Conservation (phyloP, 2,797 vertebrate species). For the Gymnopithys bicolor region DNA sequence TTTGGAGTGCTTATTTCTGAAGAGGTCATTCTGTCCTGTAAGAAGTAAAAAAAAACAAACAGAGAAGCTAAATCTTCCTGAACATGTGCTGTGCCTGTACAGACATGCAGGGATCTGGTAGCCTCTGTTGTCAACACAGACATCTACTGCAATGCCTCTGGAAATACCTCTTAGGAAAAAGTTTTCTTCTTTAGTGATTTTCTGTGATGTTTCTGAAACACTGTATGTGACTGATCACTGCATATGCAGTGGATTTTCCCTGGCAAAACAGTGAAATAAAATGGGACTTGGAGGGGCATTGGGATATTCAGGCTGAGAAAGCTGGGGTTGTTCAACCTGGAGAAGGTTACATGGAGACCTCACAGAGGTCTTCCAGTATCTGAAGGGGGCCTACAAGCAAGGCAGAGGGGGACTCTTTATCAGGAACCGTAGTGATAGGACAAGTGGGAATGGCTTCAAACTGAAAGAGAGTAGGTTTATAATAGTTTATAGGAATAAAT, state of each 20-base stretch:
- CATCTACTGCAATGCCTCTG: not conserved
- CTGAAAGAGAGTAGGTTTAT: not conserved
- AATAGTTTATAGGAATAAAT: not conserved
- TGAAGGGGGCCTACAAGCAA: not conserved
- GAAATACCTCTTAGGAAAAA: constrained; percentile 15
- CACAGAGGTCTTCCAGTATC: not conserved
- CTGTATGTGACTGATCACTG: not conserved
- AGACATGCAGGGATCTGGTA: not conserved
- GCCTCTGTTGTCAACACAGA: rapidly evolving
- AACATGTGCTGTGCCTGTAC: not conserved
- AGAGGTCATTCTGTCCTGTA: not conserved
- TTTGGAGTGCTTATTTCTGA: constrained; percentile 19
- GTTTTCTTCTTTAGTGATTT: not conserved
- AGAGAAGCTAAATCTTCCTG: not conserved
- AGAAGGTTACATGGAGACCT: not conserved
- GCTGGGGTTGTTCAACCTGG: rapidly evolving
- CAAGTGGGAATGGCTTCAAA: not conserved
- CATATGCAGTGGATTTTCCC: not conserved
- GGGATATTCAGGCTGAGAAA: not conserved
- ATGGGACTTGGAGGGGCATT: not conserved
- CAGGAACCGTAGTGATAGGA: not conserved
- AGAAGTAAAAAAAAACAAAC: constrained; percentile 9
- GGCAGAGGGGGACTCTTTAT: not conserved
- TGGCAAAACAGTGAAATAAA: not conserved
- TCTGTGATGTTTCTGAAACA: not conserved